These are phyloP conservation scores for Ptychochromis oligacanthus DNA, from an alignment of 2,113 vertebrate genomes.

Conservation along the genomic window DNA sequence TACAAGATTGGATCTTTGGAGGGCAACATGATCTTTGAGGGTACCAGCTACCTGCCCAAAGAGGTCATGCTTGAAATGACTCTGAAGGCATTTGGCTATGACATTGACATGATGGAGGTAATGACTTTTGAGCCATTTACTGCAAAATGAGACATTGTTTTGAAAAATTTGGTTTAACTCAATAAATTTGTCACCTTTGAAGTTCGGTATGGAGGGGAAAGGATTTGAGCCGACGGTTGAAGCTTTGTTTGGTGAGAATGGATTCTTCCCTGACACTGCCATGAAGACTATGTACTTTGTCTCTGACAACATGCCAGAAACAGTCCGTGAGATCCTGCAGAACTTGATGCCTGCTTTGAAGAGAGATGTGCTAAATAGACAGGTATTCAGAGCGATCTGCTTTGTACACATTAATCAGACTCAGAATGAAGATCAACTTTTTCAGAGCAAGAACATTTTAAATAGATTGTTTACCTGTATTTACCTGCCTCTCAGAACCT, in stretches of 20 bases:
- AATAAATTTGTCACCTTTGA: background rate
- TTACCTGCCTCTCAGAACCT: conserved; percentile 80
- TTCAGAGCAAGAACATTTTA: background rate
- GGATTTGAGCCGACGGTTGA: conserved; percentile 92
- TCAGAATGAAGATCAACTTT: background rate
- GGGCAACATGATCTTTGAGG: conserved; percentile 92
- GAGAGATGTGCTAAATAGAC: conserved; percentile 73
- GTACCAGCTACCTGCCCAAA: conserved; percentile 85
- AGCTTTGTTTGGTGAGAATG: conserved; percentile 89
- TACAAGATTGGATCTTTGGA: conserved; percentile 86
- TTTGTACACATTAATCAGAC: background rate
- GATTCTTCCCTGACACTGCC: conserved; percentile 91
- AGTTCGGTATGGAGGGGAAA: conserved; percentile 92
- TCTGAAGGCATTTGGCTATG: conserved; percentile 83
- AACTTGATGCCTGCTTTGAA: conserved; percentile 82
- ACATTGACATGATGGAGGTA: conserved; percentile 93
- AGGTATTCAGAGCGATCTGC: conserved; percentile 61
- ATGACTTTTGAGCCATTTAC: background rate
- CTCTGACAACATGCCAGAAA: conserved; percentile 83
- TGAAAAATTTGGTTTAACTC: background rate
- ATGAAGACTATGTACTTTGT: conserved; percentile 89
- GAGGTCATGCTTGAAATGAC: conserved; percentile 93
- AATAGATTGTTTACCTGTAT: background rate
- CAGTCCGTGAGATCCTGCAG: conserved; percentile 81
- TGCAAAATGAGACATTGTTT: background rate